phyloP scores from a whole-genome alignment of 92 coral and sea anemone species.

The Zoanthus solanderi region DNA sequence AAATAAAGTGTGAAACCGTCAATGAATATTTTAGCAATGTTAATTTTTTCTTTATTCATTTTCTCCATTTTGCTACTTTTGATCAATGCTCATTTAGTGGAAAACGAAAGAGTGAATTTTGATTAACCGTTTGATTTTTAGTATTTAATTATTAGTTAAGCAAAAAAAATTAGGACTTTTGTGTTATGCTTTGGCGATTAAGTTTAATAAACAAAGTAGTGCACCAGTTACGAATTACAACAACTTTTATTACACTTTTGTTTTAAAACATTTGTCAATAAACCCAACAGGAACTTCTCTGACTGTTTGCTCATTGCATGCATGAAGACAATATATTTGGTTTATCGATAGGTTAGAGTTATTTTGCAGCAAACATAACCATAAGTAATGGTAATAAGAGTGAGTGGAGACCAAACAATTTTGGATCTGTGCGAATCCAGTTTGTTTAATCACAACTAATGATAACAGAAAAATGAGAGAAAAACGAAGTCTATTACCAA shows the following conservation, averaged over 20 bases:
- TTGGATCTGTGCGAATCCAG: too few relatives aligned
- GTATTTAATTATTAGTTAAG: not conserved
- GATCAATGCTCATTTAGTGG: too few relatives aligned
- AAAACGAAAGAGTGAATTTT: too few relatives aligned
- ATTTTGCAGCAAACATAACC: not conserved
- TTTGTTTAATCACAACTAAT: not conserved
- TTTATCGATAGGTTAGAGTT: not conserved
- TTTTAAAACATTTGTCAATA: not conserved
- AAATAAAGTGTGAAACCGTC: not conserved
- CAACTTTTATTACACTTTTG: not conserved
- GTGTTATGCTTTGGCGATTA: not conserved
- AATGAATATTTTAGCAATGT: not conserved
- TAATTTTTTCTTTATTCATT: not conserved
- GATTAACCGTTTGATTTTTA: too few relatives aligned
- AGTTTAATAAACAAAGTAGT: not conserved
- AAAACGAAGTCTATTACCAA: constrained; percentile 10
- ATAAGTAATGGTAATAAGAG: not conserved
- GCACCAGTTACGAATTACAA: not conserved
- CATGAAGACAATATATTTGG: not conserved
- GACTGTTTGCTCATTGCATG: not conserved
- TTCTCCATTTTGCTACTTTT: not conserved
- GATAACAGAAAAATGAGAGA: not conserved
- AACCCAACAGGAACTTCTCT: too few relatives aligned
- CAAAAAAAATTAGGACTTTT: not conserved
- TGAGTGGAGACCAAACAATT: too few relatives aligned